A percentile compares a stretch with the other conserved stretches of the same genome.
phyloP scores from a whole-genome alignment of 2,113 vertebrate species.

The Eudyptes chrysolophus region DNA sequence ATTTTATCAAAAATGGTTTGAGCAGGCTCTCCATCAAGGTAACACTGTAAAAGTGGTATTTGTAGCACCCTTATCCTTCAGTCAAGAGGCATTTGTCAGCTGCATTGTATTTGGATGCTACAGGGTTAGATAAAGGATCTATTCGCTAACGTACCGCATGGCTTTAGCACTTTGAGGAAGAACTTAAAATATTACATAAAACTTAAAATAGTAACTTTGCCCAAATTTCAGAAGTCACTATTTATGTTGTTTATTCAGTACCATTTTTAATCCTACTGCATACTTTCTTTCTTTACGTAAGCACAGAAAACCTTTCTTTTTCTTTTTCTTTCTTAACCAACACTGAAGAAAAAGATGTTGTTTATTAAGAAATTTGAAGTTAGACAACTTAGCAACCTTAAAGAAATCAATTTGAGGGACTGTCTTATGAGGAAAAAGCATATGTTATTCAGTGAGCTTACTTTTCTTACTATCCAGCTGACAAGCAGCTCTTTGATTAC shows the following conservation, averaged over 20 bases:
- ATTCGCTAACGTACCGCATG: rapidly evolving
- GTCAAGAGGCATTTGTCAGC: background rate
- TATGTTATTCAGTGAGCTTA: conserved; percentile 62
- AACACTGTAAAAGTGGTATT: background rate
- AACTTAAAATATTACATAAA: background rate
- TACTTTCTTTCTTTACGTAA: background rate
- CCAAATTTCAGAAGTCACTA: background rate
- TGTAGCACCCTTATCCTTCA: background rate
- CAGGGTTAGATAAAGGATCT: background rate
- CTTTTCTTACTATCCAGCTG: conserved; percentile 49
- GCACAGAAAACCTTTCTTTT: conserved; percentile 31
- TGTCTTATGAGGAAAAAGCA: conserved; percentile 49
- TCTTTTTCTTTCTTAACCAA: conserved; percentile 30
- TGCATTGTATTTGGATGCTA: background rate
- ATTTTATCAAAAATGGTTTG: background rate
- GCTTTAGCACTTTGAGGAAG: background rate
- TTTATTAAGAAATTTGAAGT: conserved; percentile 54
- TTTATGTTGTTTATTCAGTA: background rate
- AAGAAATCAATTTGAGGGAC: conserved; percentile 55
- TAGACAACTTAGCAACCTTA: conserved; percentile 45
- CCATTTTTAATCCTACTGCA: background rate
- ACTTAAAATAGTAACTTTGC: background rate
- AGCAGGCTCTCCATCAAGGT: background rate
- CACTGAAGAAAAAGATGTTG: conserved; percentile 28
- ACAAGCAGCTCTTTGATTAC: conserved; percentile 67